Evolutionary conservation across 2,113 vertebrate genomes (phyloP).

Genomic region (Malurus alboscapulatus): DNA sequence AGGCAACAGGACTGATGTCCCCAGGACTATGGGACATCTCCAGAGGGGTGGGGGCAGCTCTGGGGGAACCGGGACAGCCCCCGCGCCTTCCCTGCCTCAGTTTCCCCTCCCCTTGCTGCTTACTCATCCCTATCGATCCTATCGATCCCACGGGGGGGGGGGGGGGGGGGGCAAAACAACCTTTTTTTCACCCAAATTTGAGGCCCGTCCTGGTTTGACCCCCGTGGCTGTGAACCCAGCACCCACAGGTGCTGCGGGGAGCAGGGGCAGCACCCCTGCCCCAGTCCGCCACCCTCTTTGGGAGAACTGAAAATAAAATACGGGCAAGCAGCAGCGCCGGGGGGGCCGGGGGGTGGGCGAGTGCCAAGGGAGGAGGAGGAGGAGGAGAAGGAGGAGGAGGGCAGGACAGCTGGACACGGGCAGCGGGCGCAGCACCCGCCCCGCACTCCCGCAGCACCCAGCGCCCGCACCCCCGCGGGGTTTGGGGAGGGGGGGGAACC

Average conservation of each 20-base stretch:
- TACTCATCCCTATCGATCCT: background rate
- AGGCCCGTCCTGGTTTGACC: too few relatives aligned
- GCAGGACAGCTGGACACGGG: background rate
- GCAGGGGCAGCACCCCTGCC: background rate
- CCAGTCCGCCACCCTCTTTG: too few relatives aligned
- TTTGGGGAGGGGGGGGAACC: background rate
- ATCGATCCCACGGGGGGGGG: background rate
- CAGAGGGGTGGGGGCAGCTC: background rate
- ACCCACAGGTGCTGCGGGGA: background rate
- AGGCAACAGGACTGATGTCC: background rate
- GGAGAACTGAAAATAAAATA: background rate
- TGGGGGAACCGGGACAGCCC: background rate
- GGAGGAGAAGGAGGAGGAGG: background rate
- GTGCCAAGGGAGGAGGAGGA: background rate
- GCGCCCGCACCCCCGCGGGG: background rate
- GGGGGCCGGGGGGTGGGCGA: background rate
- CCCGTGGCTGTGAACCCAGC: background rate
- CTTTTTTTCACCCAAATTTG: background rate
- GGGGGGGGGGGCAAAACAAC: background rate
- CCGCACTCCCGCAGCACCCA: background rate
- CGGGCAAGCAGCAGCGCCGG: background rate
- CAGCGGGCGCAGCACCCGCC: background rate
- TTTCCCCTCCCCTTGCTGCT: background rate
- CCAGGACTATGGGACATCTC: too few relatives aligned
- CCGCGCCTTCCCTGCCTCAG: background rate